phyloP scores from a whole-genome alignment of 2,797 vertebrate species.

The Cichlasoma orientale region DNA sequence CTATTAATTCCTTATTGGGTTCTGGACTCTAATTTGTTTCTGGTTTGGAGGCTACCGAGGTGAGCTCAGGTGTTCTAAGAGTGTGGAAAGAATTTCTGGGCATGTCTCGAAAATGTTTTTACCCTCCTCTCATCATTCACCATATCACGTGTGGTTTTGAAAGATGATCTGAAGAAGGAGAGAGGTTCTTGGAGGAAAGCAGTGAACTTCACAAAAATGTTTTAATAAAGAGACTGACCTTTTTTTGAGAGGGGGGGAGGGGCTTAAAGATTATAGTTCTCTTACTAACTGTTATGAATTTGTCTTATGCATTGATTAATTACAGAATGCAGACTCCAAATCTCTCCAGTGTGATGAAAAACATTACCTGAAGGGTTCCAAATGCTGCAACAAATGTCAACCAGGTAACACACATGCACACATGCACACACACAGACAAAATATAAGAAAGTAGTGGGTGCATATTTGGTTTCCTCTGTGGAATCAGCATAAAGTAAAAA shows the following conservation, averaged over 20 bases:
- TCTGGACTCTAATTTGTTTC: slow-evolving; percentile 21
- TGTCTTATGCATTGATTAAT: slow-evolving; percentile 1
- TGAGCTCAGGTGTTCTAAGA: slow-evolving; percentile 61
- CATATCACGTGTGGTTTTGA: slow-evolving; percentile 29
- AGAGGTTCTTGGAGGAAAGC: too few relatives aligned
- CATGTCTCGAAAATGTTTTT: slow-evolving; percentile 56
- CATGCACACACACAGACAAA: not conserved
- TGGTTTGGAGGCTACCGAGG: slow-evolving; percentile 26
- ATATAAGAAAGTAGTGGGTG: not conserved
- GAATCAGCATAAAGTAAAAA: slow-evolving; percentile 26
- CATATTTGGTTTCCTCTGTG: slow-evolving; percentile 16
- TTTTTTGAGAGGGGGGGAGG: too few relatives aligned
- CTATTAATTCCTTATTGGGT: slow-evolving; percentile 9
- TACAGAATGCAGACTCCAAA: slow-evolving; percentile 65
- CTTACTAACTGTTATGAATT: not conserved
- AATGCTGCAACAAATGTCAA: slow-evolving; percentile 79
- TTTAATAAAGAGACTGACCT: not conserved
- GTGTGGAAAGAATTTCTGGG: slow-evolving; percentile 55
- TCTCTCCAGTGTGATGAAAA: slow-evolving; percentile 59
- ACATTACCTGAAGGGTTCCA: slow-evolving; percentile 66
- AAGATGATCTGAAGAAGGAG: not conserved
- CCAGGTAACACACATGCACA: slow-evolving; percentile 69
- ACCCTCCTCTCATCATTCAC: slow-evolving; percentile 59
- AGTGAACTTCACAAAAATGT: not conserved
- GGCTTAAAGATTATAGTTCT: not conserved